Evolutionary conservation across 2,113 vertebrate genomes (phyloP).

Genomic region (Indicator indicator): DNA sequence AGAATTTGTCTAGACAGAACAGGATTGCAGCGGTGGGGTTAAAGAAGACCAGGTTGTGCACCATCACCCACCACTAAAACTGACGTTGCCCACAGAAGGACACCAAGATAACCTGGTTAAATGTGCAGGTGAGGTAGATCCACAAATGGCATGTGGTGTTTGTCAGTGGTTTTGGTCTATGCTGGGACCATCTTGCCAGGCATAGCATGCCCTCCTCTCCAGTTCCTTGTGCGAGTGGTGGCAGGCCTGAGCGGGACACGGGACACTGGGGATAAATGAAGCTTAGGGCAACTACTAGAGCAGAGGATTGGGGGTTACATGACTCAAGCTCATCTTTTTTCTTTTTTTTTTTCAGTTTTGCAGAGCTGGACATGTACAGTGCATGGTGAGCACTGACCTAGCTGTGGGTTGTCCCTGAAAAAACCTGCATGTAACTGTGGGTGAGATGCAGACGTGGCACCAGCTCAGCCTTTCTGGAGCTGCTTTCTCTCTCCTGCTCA

Average conservation of each 20-base stretch:
- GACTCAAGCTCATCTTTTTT: not conserved
- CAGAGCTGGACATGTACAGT: not conserved
- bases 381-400: not conserved
- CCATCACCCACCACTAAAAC: not conserved
- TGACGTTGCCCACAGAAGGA: not conserved
- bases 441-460: not conserved
- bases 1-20: not conserved
- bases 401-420: not conserved
- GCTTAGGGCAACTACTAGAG: not conserved
- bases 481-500: not conserved
- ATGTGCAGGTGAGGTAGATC: conserved; percentile 39
- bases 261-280: not conserved
- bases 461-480: not conserved
- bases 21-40: not conserved
- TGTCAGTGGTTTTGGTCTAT: not conserved
- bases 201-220: not conserved
- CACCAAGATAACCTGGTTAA: not conserved
- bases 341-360: not conserved
- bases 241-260: not conserved
- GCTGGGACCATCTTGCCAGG: not conserved
- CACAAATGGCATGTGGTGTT: not conserved
- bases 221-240: not conserved
- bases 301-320: not conserved
- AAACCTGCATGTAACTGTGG: not conserved
- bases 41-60: not conserved